Evolutionary conservation across 1,140 invertebrate genomes (phyloP).

Genomic region (Nomia melanderi): DNA sequence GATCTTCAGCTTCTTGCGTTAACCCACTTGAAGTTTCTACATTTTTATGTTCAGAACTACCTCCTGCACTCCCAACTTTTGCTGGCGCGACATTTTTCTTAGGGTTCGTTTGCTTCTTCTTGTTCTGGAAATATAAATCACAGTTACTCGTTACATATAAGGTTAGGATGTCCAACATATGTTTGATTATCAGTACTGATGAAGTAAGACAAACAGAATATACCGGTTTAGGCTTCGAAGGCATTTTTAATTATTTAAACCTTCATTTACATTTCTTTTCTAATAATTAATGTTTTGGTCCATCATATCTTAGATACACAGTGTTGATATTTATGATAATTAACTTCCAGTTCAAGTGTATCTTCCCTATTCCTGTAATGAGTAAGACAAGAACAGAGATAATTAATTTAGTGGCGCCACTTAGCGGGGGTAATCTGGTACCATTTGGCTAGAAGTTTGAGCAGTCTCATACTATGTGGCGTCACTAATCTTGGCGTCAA

Average conservation of each 20-base stretch:
- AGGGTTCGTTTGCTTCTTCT: background rate
- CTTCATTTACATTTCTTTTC: background rate
- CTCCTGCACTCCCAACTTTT: no score
- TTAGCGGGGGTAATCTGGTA: no score
- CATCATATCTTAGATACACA: background rate
- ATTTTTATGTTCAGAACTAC: background rate
- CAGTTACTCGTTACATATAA: background rate
- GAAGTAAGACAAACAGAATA: background rate
- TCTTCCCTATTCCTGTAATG: no score
- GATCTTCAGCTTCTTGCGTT: conserved; percentile 81
- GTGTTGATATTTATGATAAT: background rate
- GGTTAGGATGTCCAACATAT: background rate
- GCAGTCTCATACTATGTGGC: no score
- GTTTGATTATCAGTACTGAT: background rate
- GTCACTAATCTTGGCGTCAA: no score
- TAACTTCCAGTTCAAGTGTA: no score
- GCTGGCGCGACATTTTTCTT: background rate
- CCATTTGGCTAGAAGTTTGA: no score
- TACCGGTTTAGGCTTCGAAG: conserved; percentile 44
- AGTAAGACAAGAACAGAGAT: no score
- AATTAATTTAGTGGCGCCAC: no score
- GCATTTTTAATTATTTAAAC: conserved; percentile 29
- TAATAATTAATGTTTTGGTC: background rate
- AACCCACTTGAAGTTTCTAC: conserved; percentile 66
- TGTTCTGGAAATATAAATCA: conserved; percentile 28